These are phyloP conservation scores for Drosophila sp. DNA, from an alignment of 1,140 invertebrate species.

Conservation along the genomic window DNA sequence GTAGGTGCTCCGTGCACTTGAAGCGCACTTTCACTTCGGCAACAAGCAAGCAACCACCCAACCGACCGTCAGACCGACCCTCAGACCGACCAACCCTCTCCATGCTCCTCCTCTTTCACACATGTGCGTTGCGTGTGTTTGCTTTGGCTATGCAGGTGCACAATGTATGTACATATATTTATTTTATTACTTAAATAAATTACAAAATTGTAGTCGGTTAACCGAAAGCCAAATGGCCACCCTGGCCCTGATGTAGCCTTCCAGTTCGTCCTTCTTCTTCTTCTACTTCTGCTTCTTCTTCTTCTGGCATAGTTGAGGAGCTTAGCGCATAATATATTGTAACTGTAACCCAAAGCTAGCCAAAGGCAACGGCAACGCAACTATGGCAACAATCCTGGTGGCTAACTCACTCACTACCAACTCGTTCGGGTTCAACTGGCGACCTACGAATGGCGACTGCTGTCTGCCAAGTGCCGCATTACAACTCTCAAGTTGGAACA, in stretches of 20 bases:
- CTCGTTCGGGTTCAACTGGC: neutral
- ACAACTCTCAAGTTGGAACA: constrained; percentile 3
- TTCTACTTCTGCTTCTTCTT: neutral
- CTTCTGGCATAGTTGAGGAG: constrained; percentile 52
- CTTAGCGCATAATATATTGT: constrained; percentile 76
- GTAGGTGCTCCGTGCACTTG: constrained; percentile 74
- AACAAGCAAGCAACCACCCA: constrained; percentile 34
- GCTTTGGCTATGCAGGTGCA: constrained; percentile 38
- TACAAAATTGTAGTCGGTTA: constrained; percentile 80
- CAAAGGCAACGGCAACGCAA: constrained; percentile 37
- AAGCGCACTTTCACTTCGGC: constrained; percentile 72
- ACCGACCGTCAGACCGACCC: neutral
- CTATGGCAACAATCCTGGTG: constrained; percentile 26
- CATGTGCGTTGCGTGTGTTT: constrained; percentile 17
- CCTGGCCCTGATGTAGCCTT: constrained; percentile 16
- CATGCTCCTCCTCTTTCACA: neutral
- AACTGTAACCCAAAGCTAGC: constrained; percentile 27
- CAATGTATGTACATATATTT: constrained; percentile 64
- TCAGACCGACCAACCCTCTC: neutral
- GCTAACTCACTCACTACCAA: constrained; percentile 1
- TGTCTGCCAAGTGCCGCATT: constrained; percentile 24
- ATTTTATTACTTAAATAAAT: constrained; percentile 82
- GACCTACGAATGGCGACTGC: constrained; percentile 6
- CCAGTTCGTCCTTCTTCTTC: neutral
- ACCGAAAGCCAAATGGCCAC: constrained; percentile 72